Base-by-base conservation (phyloP, 2,797 vertebrate genomes). In the Poecilia wingei region DNA sequence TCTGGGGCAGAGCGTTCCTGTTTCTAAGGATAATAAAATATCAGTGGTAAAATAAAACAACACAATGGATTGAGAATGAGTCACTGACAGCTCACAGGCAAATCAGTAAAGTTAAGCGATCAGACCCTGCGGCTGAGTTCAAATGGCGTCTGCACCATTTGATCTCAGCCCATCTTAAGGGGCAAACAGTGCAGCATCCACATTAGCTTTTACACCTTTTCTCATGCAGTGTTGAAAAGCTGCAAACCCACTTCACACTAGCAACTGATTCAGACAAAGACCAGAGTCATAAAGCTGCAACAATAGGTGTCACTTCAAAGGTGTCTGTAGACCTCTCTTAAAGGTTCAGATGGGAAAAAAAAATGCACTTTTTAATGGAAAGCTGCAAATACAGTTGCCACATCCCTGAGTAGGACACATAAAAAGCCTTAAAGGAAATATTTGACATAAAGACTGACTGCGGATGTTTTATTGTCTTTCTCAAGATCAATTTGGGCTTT, bases 181-280 rank as follows among this genome's bases (percentile, higher is more conserved):
- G 78, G 61, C 46, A 74, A 83, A 90, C 90, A 82, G 78, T 36
- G 78, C 79, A 14, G 80, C 7, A 16, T 86, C 82, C 86, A 84
- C 12, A 53, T 85, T 41, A 45, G 76, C 84, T 70, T 69, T 87
- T 78, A 74, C 81, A 78, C 87, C 91, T 91, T 90, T 95, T 94
- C 88, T 92, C 87, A 94, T 93, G 91, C 90, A 78, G 89, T 16
- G 82, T 90, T 76, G 73, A 89, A 91, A 85, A 78, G 49, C 80
- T 76, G 83, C 91, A 91, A 87, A 89, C 87, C 93, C 83, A 86
- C 84, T 94, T 92, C 89, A 93, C 89, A 88, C 87, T 87, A 1
- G 71, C 22, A 39, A 64, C 87, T 83, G 78, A 55, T 61, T 2
- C 76, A 84, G 79, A 86, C 87, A 89, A 90, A 89, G 88, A 79